Percentiles rank a stretch among this genome's conserved stretches.
These are phyloP conservation scores for Callimorpha dominula DNA, from an alignment of 2,888 invertebrate genomes.

Conservation along the genomic window DNA sequence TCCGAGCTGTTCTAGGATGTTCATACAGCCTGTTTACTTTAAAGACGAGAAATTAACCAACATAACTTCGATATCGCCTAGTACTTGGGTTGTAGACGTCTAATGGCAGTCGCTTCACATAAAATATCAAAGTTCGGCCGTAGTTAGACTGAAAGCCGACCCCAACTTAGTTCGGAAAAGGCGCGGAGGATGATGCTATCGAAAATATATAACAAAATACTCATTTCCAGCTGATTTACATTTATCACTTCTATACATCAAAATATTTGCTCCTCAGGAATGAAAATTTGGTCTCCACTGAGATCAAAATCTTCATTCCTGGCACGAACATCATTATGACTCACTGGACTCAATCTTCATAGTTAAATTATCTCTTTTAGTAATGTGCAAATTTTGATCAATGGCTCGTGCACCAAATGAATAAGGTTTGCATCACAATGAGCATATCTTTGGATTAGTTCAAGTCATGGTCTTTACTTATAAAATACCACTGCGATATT, in stretches of 20 bases:
- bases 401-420: neutral
- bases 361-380: neutral
- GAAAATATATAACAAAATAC: no score
- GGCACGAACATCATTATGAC: constrained; percentile 5
- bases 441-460: neutral
- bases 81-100: no score
- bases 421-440: neutral
- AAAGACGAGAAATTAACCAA: no score
- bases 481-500: neutral
- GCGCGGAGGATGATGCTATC: no score
- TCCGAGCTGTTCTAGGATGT: no score
- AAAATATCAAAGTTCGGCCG: no score
- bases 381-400: constrained; percentile 2
- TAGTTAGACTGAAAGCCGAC: no score
- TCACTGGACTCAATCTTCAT: neutral
- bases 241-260: neutral
- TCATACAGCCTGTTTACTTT: no score
- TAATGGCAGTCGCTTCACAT: no score
- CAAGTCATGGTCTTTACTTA: neutral
- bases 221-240: neutral
- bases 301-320: neutral
- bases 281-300: neutral
- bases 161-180: no score
- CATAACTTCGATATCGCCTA: no score
- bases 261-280: neutral